A percentile compares a stretch with the other conserved stretches of the same genome.
Conservation (phyloP, 2,888 invertebrate species). For the Nematopogon swammerdamellus region DNA sequence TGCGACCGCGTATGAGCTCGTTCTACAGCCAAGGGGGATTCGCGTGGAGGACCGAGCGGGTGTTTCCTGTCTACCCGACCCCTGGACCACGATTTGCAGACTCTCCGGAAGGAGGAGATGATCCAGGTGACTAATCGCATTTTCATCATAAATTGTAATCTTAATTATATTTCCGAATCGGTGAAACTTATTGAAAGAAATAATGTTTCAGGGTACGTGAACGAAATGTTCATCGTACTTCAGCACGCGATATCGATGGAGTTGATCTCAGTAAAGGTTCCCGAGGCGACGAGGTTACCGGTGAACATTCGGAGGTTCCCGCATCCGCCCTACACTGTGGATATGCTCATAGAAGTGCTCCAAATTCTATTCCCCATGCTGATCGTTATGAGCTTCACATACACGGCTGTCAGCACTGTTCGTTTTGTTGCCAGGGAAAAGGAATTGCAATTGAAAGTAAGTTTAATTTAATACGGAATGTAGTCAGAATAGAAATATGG, state of each 20-base stretch:
- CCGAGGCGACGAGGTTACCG: constrained; percentile 17
- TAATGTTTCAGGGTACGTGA: constrained; percentile 37
- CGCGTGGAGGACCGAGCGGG: constrained; percentile 66
- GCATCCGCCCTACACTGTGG: constrained; percentile 67
- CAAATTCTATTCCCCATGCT: constrained; percentile 70
- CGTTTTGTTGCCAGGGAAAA: constrained; percentile 73
- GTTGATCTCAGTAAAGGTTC: constrained; percentile 27
- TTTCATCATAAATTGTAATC: no score
- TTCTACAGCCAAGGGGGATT: constrained; percentile 23
- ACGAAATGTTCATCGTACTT: constrained; percentile 40
- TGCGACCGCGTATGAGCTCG: constrained; percentile 49
- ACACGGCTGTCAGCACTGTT: constrained; percentile 74
- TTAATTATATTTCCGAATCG: no score
- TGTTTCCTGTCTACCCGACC: constrained; percentile 62
- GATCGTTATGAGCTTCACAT: constrained; percentile 76
- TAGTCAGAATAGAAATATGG: no score
- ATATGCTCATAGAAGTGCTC: constrained; percentile 63
- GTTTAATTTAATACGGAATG: no score
- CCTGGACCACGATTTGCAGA: constrained; percentile 68
- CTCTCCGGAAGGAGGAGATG: constrained; percentile 35
- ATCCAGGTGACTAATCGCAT: constrained; percentile 62
- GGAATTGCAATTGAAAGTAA: constrained; percentile 70
- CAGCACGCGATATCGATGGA: constrained; percentile 37
- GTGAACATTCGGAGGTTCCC: constrained; percentile 63
- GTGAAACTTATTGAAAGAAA: no score